Evolutionary conservation across 1,140 invertebrate species (phyloP), one percentile per base, ranked within the genome.

Genomic region (Solenopsis invicta): DNA sequence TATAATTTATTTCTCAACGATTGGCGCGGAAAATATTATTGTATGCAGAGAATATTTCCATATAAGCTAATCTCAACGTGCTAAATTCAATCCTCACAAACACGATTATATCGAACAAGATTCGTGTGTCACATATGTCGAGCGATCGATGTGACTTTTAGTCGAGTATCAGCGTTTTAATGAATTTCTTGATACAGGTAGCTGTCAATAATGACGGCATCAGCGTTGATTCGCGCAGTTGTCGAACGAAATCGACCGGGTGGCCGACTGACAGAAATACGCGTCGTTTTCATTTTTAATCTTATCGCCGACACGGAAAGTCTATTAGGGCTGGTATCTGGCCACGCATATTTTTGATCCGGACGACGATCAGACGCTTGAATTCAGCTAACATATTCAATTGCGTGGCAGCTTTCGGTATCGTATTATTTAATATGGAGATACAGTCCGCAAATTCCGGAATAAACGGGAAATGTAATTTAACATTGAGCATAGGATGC

Each of bases 241-340:
- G 52, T 81, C 69, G 69, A 84, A 75, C 29, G 54, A 56, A 84
- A 87, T 74, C 78, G 76, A 86, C 56, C 85, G 54, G 41, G 29
- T 81, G 77, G 69, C 86, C 52, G 62, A 75, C 52, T 69, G 72
- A 87, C 82, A 61, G 56, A 88, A 86, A 85, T 86, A 88, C 67
- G 74, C 75, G 59, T 59, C 29, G 52, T 85, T 66, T 85, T 59
- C 62, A 88, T 80, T 80, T 72, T 86, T 80, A 88, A 86, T 74
- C 67, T 64, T 67, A 86, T 78, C 84, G 59, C 37, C 71, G 64
- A 74, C 56, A 86, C 29, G 84, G 75, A 62, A 86, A 86, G 66
- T 86, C 78, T 88, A 86, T 88, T 78, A 86, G 56, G 24, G 21
- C 64, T 50, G 48, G 56, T 86, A 77, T 86, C 37, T 86, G 45